Evolutionary conservation across 2,113 vertebrate species (phyloP), one percentile per base, ranked within the genome.

Genomic region (Chamaetylas fuelleborni): DNA sequence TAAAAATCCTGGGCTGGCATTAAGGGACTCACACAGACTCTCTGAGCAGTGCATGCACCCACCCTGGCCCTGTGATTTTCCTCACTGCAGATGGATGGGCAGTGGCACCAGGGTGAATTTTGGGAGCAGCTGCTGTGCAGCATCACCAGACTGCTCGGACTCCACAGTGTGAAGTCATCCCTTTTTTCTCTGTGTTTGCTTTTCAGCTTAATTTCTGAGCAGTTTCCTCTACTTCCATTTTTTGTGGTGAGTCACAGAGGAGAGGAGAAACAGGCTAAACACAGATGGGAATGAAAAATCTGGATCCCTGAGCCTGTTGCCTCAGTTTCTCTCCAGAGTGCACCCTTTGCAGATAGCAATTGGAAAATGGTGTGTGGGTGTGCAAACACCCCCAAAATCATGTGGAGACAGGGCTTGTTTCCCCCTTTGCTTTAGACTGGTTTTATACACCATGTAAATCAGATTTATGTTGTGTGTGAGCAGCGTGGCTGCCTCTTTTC

Each of bases 221-320:
- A 2, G 13, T 86, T 90, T 94, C 71, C 81, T 86, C 61, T 43
- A 18, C 58, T 86, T 64, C 50, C 86, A 1, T 87, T 73, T 77
- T 92, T 93, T 93, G 76, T 90, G 85, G 86, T 79, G 93, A 93
- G 47, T 88, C 87, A 86, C 42, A 62, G 72, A 73, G 83, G 88
- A 93, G 51, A 58, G 34, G 58, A 86, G 81, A 34, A 94, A 67
- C 34, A 34, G 40, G 50, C 76, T 80, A 86, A 72, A 71, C 74
- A 60, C 73, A 74, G 88, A 56, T 92, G 70, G 95, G 24, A 76
- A 14, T 19, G 47, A 45, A 54, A 66, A 15, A 47, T 69, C 87
- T 69, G 40, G 6, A 14, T 71, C 2, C 8, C 31, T 31, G 61
- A 62, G 58, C 40, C 57, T 42, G 28, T 86, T 93, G 92, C 90